Evolutionary conservation across 37 sponge, comb jelly and placozoan genomes (phyloP).

Genomic region (Ephydatia muelleri): DNA sequence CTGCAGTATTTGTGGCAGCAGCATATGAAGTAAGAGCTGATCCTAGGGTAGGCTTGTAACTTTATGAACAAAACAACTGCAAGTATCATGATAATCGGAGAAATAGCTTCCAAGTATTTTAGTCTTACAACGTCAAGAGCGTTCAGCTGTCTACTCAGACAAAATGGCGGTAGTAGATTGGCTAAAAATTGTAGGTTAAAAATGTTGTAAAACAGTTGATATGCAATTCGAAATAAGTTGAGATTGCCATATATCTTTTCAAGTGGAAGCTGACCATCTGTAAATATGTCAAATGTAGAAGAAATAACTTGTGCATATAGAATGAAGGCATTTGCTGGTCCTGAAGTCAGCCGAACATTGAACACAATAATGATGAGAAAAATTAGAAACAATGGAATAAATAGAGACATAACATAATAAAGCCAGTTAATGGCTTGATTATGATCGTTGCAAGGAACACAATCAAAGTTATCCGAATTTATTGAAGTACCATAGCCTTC

Average conservation of each 20-base stretch:
- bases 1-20: too few relatives aligned
- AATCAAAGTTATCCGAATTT: conserved; percentile 22
- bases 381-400: conserved; percentile 22
- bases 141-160: conserved; percentile 14
- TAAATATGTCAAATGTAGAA: conserved; percentile 5
- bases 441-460: conserved; percentile 15
- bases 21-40: too few relatives aligned
- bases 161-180: background rate
- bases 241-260: too few relatives aligned
- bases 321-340: conserved; percentile 63
- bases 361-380: conserved; percentile 48
- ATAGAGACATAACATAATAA: conserved; percentile 23
- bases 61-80: conserved; percentile 14
- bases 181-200: conserved; percentile 51
- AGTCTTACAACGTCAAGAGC: conserved; percentile 22
- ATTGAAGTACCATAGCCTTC: conserved; percentile 25
- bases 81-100: conserved; percentile 46
- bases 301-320: conserved; percentile 41
- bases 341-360: conserved; percentile 44
- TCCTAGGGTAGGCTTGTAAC: too few relatives aligned
- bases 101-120: conserved; percentile 36
- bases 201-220: conserved; percentile 41
- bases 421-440: too few relatives aligned
- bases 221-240: background rate
- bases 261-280: conserved; percentile 30